Base-by-base conservation (phyloP, 2,888 invertebrate genomes). In the Leucania comma region DNA sequence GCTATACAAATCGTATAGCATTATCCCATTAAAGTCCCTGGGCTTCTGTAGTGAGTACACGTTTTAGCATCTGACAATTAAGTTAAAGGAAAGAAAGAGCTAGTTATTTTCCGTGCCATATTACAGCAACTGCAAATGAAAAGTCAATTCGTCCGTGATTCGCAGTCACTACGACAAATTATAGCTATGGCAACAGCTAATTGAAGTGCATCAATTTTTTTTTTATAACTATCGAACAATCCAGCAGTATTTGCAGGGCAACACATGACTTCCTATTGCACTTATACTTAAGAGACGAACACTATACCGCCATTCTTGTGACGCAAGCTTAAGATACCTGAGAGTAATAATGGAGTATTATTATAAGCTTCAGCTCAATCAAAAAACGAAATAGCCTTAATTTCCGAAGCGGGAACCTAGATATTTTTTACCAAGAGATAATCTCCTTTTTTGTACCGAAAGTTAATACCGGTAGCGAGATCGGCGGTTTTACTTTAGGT, bases 401-500 rank as follows among this genome's bases (percentile, higher is more conserved):
- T 64, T 68, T 65, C 26, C 26, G n/a, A 62, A 26, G n/a, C 57
- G 58, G 9, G 51, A 29, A 35, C 20, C 58, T 72, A 80, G 62
- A 56, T 24, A 51, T 67, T 74, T 77, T 80, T 80, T 75, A 61
- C 29, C n/a, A 26, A 54, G 20, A 54, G 14, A 29, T 69, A 69
- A 63, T 73, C 68, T 57, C 12, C 53, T 72, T 75, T 74, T 60
- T 82, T 79, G 63, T 69, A 62, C 50, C 56, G 59, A 56, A 72
- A 78, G 51, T 59, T 58, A 72, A 82, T 59, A 80, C 78, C 80
- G 64, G 75, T 75, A 78, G 80, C 57, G 38, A 3, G 48, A 53
- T 51, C 24, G 63, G 17, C 72, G 68, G 77, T 60, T 53, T 68
- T 53, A 24, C 75, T 82, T 75, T 72, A 59, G 50, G 75, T 80